Conservation (phyloP, 2,797 vertebrate genomes). For the Gastrophryne carolinensis region DNA sequence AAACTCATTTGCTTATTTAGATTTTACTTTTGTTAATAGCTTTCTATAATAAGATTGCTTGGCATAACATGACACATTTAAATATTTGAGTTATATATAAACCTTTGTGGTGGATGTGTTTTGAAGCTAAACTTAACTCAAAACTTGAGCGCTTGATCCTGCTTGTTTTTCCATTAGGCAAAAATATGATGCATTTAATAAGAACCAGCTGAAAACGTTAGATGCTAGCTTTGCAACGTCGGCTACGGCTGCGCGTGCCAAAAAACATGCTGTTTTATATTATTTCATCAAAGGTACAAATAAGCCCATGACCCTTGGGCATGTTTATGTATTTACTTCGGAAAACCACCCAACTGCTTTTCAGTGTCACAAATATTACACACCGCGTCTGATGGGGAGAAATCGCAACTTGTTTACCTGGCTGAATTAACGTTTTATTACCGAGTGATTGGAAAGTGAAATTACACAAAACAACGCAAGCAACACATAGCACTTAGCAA, state of each 20-base stretch:
- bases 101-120: constrained; percentile 46
- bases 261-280: constrained; percentile 40
- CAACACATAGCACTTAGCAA: background rate
- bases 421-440: constrained; percentile 29
- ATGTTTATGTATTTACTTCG: constrained; percentile 31
- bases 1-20: constrained; percentile 39
- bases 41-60: constrained; percentile 40
- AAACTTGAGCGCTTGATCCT: constrained; percentile 31
- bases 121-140: constrained; percentile 45
- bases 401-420: constrained; percentile 32
- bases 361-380: constrained; percentile 25
- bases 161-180: constrained; percentile 49
- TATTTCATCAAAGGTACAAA: constrained; percentile 47
- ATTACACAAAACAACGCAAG: constrained; percentile 27
- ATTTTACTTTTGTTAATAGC: constrained; percentile 35
- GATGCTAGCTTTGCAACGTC: constrained; percentile 22
- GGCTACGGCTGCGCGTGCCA: constrained; percentile 7
- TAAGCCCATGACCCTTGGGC: constrained; percentile 33
- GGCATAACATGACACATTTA: constrained; percentile 34
- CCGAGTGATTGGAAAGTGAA: constrained; percentile 22
- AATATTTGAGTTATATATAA: constrained; percentile 50
- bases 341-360: constrained; percentile 17
- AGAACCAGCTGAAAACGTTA: constrained; percentile 40
- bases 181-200: constrained; percentile 49
- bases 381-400: background rate